Percentiles rank a stretch among this genome's conserved stretches.
These are phyloP conservation scores for Bibio marci DNA, from an alignment of 2,888 invertebrate species.

Conservation along the genomic window DNA sequence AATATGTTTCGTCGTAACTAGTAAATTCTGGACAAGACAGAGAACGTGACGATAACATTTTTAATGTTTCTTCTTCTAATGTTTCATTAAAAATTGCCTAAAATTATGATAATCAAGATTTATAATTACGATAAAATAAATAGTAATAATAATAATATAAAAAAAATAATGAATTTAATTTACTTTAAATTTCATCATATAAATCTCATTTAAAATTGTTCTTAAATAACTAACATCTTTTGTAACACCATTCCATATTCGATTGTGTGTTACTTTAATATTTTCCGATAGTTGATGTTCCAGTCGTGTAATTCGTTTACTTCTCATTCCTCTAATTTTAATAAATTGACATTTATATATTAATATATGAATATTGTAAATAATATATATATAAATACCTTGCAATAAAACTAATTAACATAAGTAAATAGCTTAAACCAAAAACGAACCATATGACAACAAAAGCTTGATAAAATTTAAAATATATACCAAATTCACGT, in stretches of 20 bases:
- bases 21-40: conserved; percentile 54
- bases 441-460: conserved; percentile 69
- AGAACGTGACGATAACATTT: conserved; percentile 34
- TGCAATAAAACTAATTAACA: conserved; percentile 52
- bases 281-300: conserved; percentile 63
- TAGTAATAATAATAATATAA: neutral
- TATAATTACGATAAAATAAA: neutral
- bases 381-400: conserved; percentile 8
- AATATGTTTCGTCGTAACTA: conserved; percentile 34
- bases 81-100: conserved; percentile 60
- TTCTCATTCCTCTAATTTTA: conserved; percentile 30
- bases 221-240: conserved; percentile 57
- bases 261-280: conserved; percentile 60
- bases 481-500: conserved; percentile 31
- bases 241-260: conserved; percentile 57
- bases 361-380: too few species aligned
- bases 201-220: conserved; percentile 62
- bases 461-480: conserved; percentile 50
- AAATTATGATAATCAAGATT: conserved; percentile 15
- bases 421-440: conserved; percentile 66
- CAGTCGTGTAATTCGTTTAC: conserved; percentile 52
- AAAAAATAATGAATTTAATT: too few species aligned
- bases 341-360: too few species aligned
- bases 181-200: conserved; percentile 66
- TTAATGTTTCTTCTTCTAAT: conserved; percentile 16